Evolutionary conservation across 2,888 invertebrate species (phyloP), one percentile per base, ranked within the genome.

Genomic region (Deilephila elpenor): DNA sequence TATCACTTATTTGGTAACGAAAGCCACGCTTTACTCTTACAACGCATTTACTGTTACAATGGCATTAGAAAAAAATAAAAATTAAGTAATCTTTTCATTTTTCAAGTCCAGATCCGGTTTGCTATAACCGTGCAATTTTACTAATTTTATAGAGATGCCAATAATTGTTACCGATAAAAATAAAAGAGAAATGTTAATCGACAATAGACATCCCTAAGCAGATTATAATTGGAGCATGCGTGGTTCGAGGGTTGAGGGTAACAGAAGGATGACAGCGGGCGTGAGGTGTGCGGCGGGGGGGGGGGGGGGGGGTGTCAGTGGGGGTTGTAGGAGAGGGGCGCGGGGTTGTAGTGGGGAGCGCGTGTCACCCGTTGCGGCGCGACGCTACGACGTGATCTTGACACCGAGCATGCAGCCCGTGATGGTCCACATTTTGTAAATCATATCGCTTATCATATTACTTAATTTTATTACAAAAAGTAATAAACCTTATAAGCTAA

Each of bases 191-290:
- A 73, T 85, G 77, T 87, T 88, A 90, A 93, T 93, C 93, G 94
- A 94, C 93, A 90, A 84, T 85, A 87, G 88, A 91, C 93, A 93
- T 93, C 93, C 90, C 94, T 94, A 93, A 90, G 89, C 90, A 91
- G 94, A 94, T 94, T 94, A 94, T 93, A 93, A 94, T 93, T 94
- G 94, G 94, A 94, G 94, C 94, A 94, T 94, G 94, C 94, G 94
- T 94, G 92, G 92, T 93, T 86, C 89, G 91, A 90, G 91, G 89
- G 90, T 89, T 87, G 91, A 86, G 89, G 88, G 89, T 88, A 84
- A 83, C 79, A 82, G 79, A 77, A 82, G 84, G 84, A 81, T 80
- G 81, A 82, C 73, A 76, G 79, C 78, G 85, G 82, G 85, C 76
- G 83, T 76, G 75, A 75, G 75, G 79, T 76, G 78, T 59, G 89